Conservation (phyloP, 2,113 vertebrate genomes). For the Galemys pyrenaicus region DNA sequence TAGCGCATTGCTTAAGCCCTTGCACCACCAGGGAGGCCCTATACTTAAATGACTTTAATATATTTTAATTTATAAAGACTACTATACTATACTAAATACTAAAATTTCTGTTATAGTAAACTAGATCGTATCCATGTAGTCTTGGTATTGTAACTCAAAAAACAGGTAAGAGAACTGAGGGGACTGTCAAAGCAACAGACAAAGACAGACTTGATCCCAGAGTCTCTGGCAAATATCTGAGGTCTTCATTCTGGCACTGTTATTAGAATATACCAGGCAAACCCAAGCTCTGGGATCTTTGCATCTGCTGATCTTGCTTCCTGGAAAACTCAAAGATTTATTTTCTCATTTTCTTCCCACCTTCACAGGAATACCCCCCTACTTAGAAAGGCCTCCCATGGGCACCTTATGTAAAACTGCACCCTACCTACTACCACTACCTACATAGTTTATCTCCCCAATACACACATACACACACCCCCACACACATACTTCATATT, state of each 20-base stretch:
- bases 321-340: not conserved
- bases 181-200: not conserved
- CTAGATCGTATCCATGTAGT: not conserved
- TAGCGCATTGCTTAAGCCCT: no score
- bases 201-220: not conserved
- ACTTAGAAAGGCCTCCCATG: not conserved
- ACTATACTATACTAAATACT: no score
- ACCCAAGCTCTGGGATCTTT: not conserved
- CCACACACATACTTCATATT: not conserved
- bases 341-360: not conserved
- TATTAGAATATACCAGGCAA: not conserved
- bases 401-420: not conserved
- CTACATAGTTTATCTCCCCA: accelerated
- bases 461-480: not conserved
- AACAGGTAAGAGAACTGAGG: not conserved
- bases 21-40: no score
- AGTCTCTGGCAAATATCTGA: not conserved
- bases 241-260: not conserved
- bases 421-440: not conserved
- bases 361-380: not conserved
- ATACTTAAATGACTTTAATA: no score
- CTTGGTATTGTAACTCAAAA: not conserved
- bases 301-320: not conserved
- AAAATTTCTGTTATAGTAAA: not conserved
- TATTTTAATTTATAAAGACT: no score